Evolutionary conservation across 2,797 vertebrate genomes (phyloP).

Genomic region (Kryptopterus vitreolus): DNA sequence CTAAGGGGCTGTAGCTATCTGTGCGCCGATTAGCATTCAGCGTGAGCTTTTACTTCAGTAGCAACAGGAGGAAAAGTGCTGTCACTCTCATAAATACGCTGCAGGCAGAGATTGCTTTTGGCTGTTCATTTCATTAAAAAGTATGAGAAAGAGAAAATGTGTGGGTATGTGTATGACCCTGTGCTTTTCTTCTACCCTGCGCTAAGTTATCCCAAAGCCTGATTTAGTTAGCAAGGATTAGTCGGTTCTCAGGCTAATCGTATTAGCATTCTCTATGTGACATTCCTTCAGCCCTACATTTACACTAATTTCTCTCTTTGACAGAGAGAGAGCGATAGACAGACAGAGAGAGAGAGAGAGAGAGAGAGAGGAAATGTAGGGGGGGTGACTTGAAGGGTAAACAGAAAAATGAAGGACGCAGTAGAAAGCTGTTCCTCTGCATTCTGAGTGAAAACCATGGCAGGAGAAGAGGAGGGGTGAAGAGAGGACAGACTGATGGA

Average conservation of each 20-base stretch:
- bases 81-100: constrained; percentile 13
- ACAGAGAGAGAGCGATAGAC: background rate
- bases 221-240: constrained; percentile 17
- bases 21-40: constrained; percentile 30
- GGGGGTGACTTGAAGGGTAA: constrained; percentile 30
- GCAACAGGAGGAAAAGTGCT: constrained; percentile 1
- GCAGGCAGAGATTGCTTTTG: constrained; percentile 34
- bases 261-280: constrained; percentile 37
- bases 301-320: constrained; percentile 23
- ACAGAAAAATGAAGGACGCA: constrained; percentile 14
- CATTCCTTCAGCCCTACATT: constrained; percentile 28
- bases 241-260: constrained; percentile 20
- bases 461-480: constrained; percentile 17
- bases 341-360: background rate
- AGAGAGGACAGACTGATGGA: background rate
- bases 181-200: background rate
- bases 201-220: constrained; percentile 14
- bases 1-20: background rate
- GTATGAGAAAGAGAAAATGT: background rate
- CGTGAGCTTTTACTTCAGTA: constrained; percentile 10
- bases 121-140: constrained; percentile 32
- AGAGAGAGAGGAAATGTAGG: background rate
- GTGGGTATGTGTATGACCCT: background rate
- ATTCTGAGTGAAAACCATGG: constrained; percentile 27
- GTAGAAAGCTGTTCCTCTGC: constrained; percentile 8